Percentiles rank a stretch among this genome's conserved stretches.
Evolutionary conservation across 2,113 vertebrate genomes (phyloP).

Genomic region (Erythrocercus mccallii): DNA sequence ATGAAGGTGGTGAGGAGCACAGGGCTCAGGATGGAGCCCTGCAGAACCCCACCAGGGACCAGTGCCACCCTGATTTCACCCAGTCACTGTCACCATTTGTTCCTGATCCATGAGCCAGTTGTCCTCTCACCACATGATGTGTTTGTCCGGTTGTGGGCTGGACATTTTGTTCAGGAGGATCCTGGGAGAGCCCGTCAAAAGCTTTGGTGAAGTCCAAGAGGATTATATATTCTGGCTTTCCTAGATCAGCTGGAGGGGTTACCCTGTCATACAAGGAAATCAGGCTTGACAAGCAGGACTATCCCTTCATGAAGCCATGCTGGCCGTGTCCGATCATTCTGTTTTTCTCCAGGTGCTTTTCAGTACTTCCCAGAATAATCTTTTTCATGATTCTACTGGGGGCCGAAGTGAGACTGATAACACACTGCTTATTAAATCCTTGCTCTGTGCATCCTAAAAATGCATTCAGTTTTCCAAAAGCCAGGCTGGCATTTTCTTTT

Average conservation of each 20-base stretch:
- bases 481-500: not conserved
- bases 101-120: not conserved
- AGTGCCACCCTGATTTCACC: not conserved
- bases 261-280: not conserved
- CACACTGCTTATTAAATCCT: not conserved
- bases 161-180: not conserved
- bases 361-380: not conserved
- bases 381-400: not conserved
- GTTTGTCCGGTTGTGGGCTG: not conserved
- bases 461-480: not conserved
- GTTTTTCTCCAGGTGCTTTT: not conserved
- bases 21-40: not conserved
- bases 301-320: accelerated
- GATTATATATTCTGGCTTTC: not conserved
- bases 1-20: not conserved
- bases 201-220: not conserved
- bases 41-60: not conserved
- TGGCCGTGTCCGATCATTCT: accelerated
- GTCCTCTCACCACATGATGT: too few species aligned
- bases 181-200: not conserved
- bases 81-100: not conserved
- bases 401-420: not conserved
- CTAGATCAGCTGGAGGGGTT: not conserved
- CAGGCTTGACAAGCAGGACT: not conserved
- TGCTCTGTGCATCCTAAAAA: not conserved